Evolutionary conservation across 2,113 vertebrate species (phyloP).

Genomic region (Melanostigma gelatinosum): DNA sequence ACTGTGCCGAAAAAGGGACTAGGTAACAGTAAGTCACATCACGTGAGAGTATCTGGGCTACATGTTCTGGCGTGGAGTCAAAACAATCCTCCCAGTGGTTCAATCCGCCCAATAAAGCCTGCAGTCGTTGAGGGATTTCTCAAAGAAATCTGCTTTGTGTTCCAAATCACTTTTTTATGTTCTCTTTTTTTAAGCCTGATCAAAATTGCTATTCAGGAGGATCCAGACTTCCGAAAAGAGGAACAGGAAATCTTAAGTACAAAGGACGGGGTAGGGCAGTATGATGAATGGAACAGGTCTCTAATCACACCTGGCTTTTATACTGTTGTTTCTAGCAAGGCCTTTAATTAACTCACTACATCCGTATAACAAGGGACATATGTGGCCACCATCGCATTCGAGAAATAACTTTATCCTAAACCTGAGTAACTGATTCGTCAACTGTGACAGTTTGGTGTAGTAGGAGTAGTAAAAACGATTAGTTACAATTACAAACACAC

Average conservation of each 20-base stretch:
- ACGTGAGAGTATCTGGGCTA: background rate
- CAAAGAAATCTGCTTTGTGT: conserved; percentile 9
- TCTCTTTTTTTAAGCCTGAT: conserved; percentile 13
- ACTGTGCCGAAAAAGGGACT: background rate
- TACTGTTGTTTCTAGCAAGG: conserved; percentile 11
- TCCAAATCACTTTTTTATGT: background rate
- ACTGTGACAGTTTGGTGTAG: background rate
- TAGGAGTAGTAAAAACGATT: too few species aligned
- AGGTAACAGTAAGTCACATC: background rate
- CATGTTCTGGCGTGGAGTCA: conserved; percentile 20
- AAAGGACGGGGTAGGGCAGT: conserved; percentile 19
- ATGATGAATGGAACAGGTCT: conserved; percentile 39
- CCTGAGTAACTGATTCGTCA: background rate
- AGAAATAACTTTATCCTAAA: background rate
- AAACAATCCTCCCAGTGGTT: conserved; percentile 29
- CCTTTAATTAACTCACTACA: conserved; percentile 45
- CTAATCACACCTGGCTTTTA: conserved; percentile 33
- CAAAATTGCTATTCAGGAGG: conserved; percentile 16
- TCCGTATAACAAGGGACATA: background rate
- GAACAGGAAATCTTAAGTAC: conserved; percentile 23
- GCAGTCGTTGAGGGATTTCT: background rate
- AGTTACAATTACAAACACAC: background rate
- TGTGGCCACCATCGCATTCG: background rate
- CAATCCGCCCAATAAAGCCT: conserved; percentile 15
- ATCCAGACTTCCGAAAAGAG: conserved; percentile 22